Percentiles rank a stretch among this genome's conserved stretches.
Conservation (phyloP, 2,888 invertebrate species). For the Margaritifera margaritifera region DNA sequence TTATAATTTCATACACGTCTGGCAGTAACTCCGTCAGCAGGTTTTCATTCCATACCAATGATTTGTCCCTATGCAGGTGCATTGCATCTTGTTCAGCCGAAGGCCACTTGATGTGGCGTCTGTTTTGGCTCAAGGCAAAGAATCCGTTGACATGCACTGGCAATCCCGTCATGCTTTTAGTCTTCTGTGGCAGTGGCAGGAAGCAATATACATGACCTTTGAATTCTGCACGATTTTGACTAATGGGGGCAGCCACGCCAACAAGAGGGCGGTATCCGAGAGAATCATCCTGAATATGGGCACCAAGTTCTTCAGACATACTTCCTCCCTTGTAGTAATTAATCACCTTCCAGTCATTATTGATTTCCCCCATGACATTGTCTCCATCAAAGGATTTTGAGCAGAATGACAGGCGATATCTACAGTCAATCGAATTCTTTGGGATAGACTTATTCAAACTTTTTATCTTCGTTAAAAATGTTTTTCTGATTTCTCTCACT, state of each 20-base stretch:
- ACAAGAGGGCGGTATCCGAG: slow-evolving; percentile 23
- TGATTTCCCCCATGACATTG: no score
- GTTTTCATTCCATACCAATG: slow-evolving; percentile 57
- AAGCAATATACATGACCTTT: slow-evolving; percentile 67
- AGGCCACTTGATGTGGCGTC: no score
- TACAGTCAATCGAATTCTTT: no score
- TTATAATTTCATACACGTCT: slow-evolving; percentile 32
- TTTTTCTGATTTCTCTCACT: no score
- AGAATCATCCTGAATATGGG: not conserved
- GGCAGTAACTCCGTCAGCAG: slow-evolving; percentile 54
- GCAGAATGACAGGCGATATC: no score
- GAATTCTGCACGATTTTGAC: slow-evolving; percentile 53
- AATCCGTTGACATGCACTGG: slow-evolving; percentile 65
- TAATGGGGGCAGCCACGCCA: slow-evolving; percentile 15
- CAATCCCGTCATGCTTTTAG: slow-evolving; percentile 56
- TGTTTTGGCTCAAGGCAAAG: slow-evolving; percentile 61
- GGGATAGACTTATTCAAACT: no score
- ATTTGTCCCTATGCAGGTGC: slow-evolving; percentile 39
- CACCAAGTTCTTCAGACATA: slow-evolving; percentile 23
- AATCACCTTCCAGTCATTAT: slow-evolving; percentile 27
- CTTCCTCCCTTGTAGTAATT: slow-evolving; percentile 28
- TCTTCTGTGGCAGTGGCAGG: slow-evolving; percentile 58
- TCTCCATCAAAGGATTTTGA: no score
- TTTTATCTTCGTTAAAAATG: no score
- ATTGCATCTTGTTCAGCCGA: slow-evolving; percentile 28